Evolutionary conservation across 2,113 vertebrate species (phyloP).

Genomic region (Chaenocephalus aceratus): DNA sequence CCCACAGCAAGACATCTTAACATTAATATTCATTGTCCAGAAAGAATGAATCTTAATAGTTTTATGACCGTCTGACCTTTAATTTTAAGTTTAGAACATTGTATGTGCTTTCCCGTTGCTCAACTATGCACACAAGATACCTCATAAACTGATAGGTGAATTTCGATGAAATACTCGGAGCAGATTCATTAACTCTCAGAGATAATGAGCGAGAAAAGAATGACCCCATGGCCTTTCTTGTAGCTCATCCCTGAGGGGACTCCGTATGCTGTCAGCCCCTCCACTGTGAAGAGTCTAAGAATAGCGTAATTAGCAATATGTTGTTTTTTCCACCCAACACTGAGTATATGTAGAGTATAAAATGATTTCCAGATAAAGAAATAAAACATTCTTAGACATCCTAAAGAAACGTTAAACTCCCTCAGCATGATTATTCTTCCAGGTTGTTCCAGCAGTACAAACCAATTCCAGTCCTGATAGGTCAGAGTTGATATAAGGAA

Average conservation of each 20-base stretch:
- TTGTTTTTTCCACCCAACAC: neutral
- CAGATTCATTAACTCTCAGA: neutral
- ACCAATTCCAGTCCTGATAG: neutral
- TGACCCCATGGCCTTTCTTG: slow-evolving; percentile 3
- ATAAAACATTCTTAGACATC: too few relatives aligned
- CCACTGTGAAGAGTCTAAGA: neutral
- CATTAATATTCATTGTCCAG: neutral
- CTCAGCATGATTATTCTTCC: too few relatives aligned
- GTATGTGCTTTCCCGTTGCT: neutral
- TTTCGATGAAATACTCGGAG: neutral
- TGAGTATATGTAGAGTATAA: neutral
- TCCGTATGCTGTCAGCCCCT: neutral
- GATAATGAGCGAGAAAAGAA: neutral
- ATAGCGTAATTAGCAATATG: neutral
- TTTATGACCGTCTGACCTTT: neutral
- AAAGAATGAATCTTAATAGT: neutral
- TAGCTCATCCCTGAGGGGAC: neutral
- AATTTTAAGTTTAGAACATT: neutral
- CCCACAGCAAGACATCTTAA: neutral
- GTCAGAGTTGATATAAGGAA: too few relatives aligned
- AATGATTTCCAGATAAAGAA: too few relatives aligned
- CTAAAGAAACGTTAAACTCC: too few relatives aligned
- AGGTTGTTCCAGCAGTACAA: neutral
- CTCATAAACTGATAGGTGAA: neutral
- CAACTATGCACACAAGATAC: neutral